These are phyloP conservation scores for Lipophrys pholis DNA, from an alignment of 2,113 vertebrate species.

Conservation along the genomic window DNA sequence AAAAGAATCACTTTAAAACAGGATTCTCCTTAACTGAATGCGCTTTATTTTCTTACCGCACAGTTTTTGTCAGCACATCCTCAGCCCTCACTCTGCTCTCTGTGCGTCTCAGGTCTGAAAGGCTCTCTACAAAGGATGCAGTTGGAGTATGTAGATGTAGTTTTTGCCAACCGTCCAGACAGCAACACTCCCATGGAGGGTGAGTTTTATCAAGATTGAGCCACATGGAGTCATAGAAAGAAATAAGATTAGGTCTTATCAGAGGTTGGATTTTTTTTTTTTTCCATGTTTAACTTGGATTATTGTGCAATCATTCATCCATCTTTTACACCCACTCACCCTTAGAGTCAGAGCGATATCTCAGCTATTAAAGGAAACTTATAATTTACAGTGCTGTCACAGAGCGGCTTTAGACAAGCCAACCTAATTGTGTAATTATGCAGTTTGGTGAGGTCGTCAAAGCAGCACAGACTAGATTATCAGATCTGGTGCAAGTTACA, in stretches of 20 bases:
- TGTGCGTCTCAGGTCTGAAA: slow-evolving; percentile 87
- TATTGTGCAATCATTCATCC: too few species aligned
- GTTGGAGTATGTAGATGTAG: slow-evolving; percentile 96
- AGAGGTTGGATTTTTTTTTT: not conserved
- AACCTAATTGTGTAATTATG: not conserved
- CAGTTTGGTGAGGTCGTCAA: not conserved
- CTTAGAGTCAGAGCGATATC: too few species aligned
- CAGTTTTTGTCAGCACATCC: not conserved
- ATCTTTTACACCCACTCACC: too few species aligned
- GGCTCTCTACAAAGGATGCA: slow-evolving; percentile 96
- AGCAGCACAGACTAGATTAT: not conserved
- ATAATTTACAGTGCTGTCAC: too few species aligned
- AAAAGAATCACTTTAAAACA: not conserved
- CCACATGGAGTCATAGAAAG: too few species aligned
- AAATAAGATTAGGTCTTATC: not conserved
- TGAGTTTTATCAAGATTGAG: slow-evolving; percentile 72
- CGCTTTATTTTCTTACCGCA: not conserved
- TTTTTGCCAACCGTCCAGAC: slow-evolving; percentile 97
- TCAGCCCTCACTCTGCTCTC: not conserved
- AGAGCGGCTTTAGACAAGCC: not conserved
- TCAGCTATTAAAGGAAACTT: too few species aligned
- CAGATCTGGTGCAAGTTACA: too few species aligned
- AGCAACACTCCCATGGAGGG: slow-evolving; percentile 99
- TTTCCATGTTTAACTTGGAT: not conserved
- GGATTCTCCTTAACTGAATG: not conserved